These are phyloP conservation scores for Bambusicola thoracicus DNA, from an alignment of 2,113 vertebrate species.

Conservation along the genomic window DNA sequence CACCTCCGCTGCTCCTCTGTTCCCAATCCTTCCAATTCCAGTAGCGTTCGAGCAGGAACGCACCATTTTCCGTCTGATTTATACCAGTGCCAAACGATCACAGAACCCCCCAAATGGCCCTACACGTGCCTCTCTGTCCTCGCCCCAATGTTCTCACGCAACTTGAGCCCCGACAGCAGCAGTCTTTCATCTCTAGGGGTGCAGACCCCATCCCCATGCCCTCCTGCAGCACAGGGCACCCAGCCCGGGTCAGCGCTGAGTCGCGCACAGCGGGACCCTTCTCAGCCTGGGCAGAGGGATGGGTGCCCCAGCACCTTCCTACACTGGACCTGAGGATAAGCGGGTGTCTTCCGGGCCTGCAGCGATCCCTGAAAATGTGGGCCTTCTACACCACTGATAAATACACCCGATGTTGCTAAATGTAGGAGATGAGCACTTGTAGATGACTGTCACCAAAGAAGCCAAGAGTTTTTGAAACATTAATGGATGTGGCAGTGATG, in stretches of 20 bases:
- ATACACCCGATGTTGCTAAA: background rate
- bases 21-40: background rate
- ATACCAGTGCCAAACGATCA: background rate
- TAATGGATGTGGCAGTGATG: background rate
- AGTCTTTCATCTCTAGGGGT: background rate
- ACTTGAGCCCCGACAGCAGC: background rate
- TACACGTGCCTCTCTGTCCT: background rate
- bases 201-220: background rate
- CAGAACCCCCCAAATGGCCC: background rate
- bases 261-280: background rate
- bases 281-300: background rate
- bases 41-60: background rate
- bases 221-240: background rate
- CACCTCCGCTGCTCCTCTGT: background rate
- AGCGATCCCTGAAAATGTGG: background rate
- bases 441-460: background rate
- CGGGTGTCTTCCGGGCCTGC: background rate
- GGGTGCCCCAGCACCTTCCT: background rate
- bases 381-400: background rate
- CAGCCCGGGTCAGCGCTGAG: background rate
- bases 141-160: background rate
- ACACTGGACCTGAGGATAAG: rapidly evolving
- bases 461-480: background rate
- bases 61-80: background rate
- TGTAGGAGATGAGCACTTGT: constrained; percentile 1